These are phyloP conservation scores for Hirundichthys speculiger DNA, from an alignment of 2,113 vertebrate species.

Conservation along the genomic window DNA sequence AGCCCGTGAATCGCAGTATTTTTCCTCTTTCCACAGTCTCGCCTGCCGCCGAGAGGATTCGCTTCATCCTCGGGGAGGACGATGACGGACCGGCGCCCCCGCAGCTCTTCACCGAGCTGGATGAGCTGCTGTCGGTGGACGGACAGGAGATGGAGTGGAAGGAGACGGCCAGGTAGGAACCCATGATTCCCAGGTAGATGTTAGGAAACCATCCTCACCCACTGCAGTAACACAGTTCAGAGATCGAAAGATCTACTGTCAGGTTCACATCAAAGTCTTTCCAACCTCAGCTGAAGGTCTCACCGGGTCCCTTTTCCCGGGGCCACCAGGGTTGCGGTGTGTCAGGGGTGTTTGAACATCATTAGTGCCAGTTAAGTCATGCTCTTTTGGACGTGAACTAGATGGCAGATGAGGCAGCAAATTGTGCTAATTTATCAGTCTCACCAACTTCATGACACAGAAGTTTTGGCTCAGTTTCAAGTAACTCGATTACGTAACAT, in stretches of 20 bases:
- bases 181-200: neutral
- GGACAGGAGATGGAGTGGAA: conserved; percentile 99
- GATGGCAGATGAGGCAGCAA: conserved; percentile 29
- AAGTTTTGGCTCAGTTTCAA: conserved; percentile 16
- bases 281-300: too few relatives aligned
- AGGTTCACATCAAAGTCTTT: too few relatives aligned
- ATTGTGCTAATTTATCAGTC: conserved; percentile 29
- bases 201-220: too few relatives aligned
- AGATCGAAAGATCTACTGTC: too few relatives aligned
- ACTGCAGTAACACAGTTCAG: too few relatives aligned
- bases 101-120: conserved; percentile 98
- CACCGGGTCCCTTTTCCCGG: conserved; percentile 20
- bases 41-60: conserved; percentile 93
- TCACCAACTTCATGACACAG: conserved; percentile 17
- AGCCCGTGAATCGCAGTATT: conserved; percentile 88
- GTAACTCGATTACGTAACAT: too few relatives aligned
- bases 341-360: conserved; percentile 50
- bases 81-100: conserved; percentile 93
- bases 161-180: conserved; percentile 93
- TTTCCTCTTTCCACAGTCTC: conserved; percentile 93
- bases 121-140: conserved; percentile 92
- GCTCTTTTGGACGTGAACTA: conserved; percentile 39
- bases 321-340: neutral
- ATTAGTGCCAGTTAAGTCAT: conserved; percentile 51
- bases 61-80: conserved; percentile 96